phyloP scores from a whole-genome alignment of 2,797 vertebrate species.

The Hipposideros larvatus region DNA sequence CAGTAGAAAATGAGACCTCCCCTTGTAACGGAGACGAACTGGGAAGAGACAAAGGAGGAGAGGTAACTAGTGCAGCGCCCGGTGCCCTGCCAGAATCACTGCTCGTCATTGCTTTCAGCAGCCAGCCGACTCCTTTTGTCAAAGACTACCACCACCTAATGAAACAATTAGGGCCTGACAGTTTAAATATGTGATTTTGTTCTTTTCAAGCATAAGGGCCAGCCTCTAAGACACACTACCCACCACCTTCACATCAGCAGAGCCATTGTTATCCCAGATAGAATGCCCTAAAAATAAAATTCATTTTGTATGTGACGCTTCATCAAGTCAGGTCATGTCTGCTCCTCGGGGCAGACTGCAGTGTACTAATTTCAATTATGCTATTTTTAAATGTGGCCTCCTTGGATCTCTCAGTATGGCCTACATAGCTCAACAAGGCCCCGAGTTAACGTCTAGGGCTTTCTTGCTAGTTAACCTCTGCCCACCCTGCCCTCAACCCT shows the following conservation, averaged over 20 bases:
- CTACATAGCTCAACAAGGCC: conserved; percentile 85
- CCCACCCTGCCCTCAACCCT: conserved; percentile 32
- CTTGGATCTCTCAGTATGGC: conserved; percentile 84
- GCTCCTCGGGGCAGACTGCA: conserved; percentile 85
- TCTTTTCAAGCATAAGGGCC: conserved; percentile 87
- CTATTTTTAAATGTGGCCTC: conserved; percentile 89
- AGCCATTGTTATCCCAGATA: conserved; percentile 88
- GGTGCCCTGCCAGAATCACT: conserved; percentile 81
- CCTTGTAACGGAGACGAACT: conserved; percentile 83
- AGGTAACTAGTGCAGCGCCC: conserved; percentile 77
- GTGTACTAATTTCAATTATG: conserved; percentile 89
- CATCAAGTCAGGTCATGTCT: conserved; percentile 89
- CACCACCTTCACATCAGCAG: conserved; percentile 86
- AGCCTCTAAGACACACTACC: conserved; percentile 87
- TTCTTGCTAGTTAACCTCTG: conserved; percentile 61
- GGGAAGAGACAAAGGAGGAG: conserved; percentile 85
- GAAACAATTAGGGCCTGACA: conserved; percentile 89
- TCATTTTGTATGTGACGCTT: conserved; percentile 86
- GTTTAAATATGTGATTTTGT: conserved; percentile 87
- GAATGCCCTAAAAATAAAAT: conserved; percentile 90
- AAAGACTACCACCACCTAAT: conserved; percentile 88
- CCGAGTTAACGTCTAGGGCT: conserved; percentile 69
- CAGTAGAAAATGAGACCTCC: conserved; percentile 84
- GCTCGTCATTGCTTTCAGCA: conserved; percentile 87
- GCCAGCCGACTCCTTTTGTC: conserved; percentile 83